Conservation (phyloP, 2,113 vertebrate species). For the Labeo catla region DNA sequence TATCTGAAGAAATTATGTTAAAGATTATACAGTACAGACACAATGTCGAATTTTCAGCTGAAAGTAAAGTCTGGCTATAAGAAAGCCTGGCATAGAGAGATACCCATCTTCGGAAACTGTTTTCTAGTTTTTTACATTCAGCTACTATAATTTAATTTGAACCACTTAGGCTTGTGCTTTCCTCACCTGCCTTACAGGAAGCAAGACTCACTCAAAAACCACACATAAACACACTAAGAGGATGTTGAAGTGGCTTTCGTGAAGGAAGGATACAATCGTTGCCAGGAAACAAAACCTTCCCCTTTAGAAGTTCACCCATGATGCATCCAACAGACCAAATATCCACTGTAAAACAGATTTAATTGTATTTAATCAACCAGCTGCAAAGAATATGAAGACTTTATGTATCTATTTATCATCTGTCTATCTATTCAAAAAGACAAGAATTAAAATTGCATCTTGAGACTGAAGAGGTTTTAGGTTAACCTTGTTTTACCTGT, state of each 20-base stretch:
- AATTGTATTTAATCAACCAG: neutral
- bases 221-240: conserved; percentile 10
- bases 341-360: conserved; percentile 83
- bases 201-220: conserved; percentile 42
- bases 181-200: conserved; percentile 27
- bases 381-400: neutral
- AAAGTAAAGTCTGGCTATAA: neutral
- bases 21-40: conserved; percentile 47
- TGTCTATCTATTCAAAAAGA: neutral
- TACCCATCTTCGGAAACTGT: neutral
- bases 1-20: conserved; percentile 79
- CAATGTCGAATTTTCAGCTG: neutral
- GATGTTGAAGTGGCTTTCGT: neutral
- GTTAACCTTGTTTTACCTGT: conserved; percentile 78
- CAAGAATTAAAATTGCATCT: too few relatives aligned
- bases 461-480: too few relatives aligned
- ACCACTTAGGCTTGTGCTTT: conserved; percentile 13
- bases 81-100: neutral
- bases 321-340: conserved; percentile 99
- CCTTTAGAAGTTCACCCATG: conserved; percentile 96
- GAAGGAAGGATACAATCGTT: conserved; percentile 95
- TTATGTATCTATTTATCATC: neutral
- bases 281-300: conserved; percentile 95
- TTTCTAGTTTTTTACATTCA: neutral
- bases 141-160: conserved; percentile 38